Evolutionary conservation across 2,888 invertebrate species (phyloP).

Genomic region (Archips crataeganus): DNA sequence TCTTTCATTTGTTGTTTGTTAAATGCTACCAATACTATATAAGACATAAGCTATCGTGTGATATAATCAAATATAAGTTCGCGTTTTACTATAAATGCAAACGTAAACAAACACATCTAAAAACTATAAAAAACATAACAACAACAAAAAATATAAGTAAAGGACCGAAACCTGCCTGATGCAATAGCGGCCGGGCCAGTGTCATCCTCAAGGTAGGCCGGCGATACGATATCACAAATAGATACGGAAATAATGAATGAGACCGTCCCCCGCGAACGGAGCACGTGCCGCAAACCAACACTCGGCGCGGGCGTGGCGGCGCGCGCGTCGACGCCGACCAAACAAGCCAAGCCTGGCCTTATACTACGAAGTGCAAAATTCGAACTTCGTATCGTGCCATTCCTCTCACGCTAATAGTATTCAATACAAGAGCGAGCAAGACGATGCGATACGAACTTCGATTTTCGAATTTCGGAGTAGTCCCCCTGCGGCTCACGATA

Average conservation of each 20-base stretch:
- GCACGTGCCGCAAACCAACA: conserved; percentile 22
- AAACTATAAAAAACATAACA: not conserved
- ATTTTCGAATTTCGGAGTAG: too few species aligned
- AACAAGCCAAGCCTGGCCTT: not conserved
- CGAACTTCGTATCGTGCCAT: too few species aligned
- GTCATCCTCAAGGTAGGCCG: conserved; percentile 19
- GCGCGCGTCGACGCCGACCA: conserved; percentile 1
- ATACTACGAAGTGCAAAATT: too few species aligned
- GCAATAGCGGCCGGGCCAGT: conserved; percentile 25
- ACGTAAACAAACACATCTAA: not conserved
- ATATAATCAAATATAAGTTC: not conserved
- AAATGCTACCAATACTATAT: not conserved
- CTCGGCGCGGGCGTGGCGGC: conserved; percentile 13
- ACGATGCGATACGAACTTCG: too few species aligned
- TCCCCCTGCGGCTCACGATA: conserved; percentile 48
- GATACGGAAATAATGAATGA: conserved; percentile 28
- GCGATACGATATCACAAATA: conserved; percentile 7
- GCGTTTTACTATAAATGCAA: conserved; percentile 4
- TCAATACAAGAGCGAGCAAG: too few species aligned
- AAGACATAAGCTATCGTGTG: too few species aligned
- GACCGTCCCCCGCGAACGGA: conserved; percentile 17
- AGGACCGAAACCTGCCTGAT: conserved; percentile 8
- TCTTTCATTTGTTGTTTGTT: not conserved
- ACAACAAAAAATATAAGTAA: not conserved
- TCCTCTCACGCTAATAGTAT: too few species aligned